These are phyloP conservation scores for Aspidapion aeneum DNA, from an alignment of 2,888 invertebrate genomes.

Conservation along the genomic window DNA sequence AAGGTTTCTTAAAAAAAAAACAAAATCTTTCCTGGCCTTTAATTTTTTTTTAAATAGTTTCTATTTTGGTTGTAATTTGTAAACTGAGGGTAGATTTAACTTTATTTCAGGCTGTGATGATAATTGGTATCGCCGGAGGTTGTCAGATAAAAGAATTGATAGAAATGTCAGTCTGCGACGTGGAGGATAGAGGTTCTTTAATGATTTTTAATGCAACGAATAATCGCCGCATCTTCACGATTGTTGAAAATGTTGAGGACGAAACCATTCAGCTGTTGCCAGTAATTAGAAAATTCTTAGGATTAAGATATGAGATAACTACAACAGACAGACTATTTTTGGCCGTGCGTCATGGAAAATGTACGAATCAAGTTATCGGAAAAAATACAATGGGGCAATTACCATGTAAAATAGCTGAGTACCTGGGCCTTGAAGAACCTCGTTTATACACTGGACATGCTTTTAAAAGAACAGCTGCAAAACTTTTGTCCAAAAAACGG, in stretches of 20 bases:
- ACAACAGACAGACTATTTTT: conserved; percentile 18
- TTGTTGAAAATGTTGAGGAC: background rate
- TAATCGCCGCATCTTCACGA: background rate
- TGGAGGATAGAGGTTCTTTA: conserved; percentile 16
- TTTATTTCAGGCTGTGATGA: conserved; percentile 18
- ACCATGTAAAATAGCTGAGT: conserved; percentile 23
- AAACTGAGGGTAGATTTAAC: conserved; percentile 1
- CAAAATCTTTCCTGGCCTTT: too few relatives aligned
- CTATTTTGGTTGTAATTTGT: too few relatives aligned
- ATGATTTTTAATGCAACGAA: background rate
- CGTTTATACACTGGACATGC: conserved; percentile 20
- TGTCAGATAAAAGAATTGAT: conserved; percentile 23
- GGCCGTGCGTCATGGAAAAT: conserved; percentile 18
- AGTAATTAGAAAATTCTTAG: background rate
- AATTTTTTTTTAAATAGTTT: too few relatives aligned
- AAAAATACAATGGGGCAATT: conserved; percentile 21
- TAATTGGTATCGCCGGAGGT: conserved; percentile 23
- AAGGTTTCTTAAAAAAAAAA: too few relatives aligned
- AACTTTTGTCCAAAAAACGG: background rate
- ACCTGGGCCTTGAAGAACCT: conserved; percentile 19
- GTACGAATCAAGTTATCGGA: conserved; percentile 18
- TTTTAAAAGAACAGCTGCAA: conserved; percentile 14
- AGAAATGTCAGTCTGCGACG: conserved; percentile 21
- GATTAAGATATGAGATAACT: background rate
- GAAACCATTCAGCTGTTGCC: background rate